Conservation (phyloP, 2,888 invertebrate genomes). For the Cepaea hortensis region DNA sequence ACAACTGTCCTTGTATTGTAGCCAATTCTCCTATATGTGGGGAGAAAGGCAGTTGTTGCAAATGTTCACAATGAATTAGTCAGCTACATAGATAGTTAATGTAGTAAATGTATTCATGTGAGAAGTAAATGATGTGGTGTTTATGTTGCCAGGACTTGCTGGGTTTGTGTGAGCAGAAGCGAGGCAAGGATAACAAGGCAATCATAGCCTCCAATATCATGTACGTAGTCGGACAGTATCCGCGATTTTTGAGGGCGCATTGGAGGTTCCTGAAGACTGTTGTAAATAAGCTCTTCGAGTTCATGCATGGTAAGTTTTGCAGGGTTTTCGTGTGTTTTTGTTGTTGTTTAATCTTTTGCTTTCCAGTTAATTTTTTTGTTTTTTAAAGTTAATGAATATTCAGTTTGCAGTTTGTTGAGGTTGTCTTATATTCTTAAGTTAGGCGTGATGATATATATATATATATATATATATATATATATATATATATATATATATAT, state of each 20-base stretch:
- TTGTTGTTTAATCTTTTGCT: not conserved
- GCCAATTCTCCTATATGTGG: no score
- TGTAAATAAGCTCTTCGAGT: constrained; percentile 99
- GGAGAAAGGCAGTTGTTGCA: no score
- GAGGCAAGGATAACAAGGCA: constrained; percentile 99
- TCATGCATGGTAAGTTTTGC: constrained; percentile 88
- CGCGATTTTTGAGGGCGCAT: constrained; percentile 97
- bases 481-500: no score
- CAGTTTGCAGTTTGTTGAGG: not conserved
- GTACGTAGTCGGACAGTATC: constrained; percentile 99
- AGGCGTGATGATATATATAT: no score
- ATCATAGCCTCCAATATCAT: constrained; percentile 99
- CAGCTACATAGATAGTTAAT: no score
- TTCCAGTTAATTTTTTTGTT: not conserved
- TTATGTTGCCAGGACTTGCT: constrained; percentile 83
- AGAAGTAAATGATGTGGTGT: not conserved
- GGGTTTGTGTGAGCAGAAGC: constrained; percentile 94
- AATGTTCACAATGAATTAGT: no score
- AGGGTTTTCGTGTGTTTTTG: no score
- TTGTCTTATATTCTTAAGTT: not conserved
- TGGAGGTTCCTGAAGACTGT: constrained; percentile 99
- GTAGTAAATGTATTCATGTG: no score
- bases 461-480: no score
- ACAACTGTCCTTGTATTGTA: no score
- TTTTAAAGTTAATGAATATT: not conserved